Base-by-base conservation (phyloP, 1,140 invertebrate species). In the Lordiphosa mommai region DNA sequence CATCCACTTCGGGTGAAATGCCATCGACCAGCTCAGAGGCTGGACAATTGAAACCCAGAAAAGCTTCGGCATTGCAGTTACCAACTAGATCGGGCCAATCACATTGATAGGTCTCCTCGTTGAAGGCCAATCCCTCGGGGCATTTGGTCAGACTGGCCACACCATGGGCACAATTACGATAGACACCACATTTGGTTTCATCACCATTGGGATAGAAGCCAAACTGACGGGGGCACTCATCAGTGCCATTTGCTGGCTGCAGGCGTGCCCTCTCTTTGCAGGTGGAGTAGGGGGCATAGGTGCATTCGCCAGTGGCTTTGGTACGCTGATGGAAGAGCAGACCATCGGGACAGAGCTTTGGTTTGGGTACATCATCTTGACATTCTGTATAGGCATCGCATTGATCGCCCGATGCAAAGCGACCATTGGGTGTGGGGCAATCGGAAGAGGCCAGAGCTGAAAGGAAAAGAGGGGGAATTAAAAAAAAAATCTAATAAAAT, bases 51-150 rank as follows among this genome's bases (percentile, higher is more conserved):
- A 95, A 95, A 12, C 93, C 93, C 6, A 94, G 87, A 72, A 90
- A 94, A 8, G 92, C 92, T 92, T 95, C 94, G 40, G 93, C 93
- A 80, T 96, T 93, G 72, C 95, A 96, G 44, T 93, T 92, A 1
- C 90, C 76, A 2, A 95, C 95, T 66, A 94, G 91, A 89, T 96
- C 95, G 1, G 95, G 95, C 96, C 96, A 97, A 61, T 96, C 95
- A 84, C 96, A 97, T 29, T 93, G 91, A 69, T 95, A 94, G 2
- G 89, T 93, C 38, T 93, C 92, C 4, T 93, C 90, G 80, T 94
- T 95, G 88, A 95, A 97, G 4, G 96, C 95, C 9, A 98, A 89
- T 12, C 96, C 96, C 87, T 96, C 95, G 0, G 95, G 94, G 80
- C 95, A 96, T 9, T 92, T 91, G 70, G 87, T 88, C 10, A 85